Evolutionary conservation across 2,888 invertebrate genomes (phyloP), one percentile per base, ranked within the genome.

Genomic region (Actias luna): DNA sequence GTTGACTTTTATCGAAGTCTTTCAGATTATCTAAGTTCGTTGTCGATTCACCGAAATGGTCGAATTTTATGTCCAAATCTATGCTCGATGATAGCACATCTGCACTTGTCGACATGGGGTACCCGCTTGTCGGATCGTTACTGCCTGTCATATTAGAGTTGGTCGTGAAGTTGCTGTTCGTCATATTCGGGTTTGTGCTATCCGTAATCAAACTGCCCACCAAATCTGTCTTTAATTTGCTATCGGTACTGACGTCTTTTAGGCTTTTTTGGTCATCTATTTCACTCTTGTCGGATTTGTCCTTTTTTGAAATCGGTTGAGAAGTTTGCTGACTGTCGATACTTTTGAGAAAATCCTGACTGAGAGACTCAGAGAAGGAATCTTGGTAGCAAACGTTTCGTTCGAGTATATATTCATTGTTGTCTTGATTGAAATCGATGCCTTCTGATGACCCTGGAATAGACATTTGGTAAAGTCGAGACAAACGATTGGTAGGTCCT

Each of bases 21-120:
- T 82, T 86, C 3, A 81, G 64, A 31, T 84, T 82, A 18, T 90
- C 91, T 29, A 88, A 65, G 71, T 87, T 87, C 0, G 85, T 83
- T 0, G 84, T 83, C 0, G 90, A 89, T 70, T 94, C 93, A 0
- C 94, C 94, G 68, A 94, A 94, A 76, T 94, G 94, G 73, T 94
- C 94, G 67, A 94, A 94, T 71, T 94, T 94, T 79, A 94, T 94
- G 71, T 94, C 94, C 60, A 94, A 82, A 74, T 92, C 91, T 57
- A 88, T 84, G 63, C 92, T 93, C 0, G 89, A 85, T 0, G 87
- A 88, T 27, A 87, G 55, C 0, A 87, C 67, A 22, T 88, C 93
- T 0, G 84, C 91, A 29, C 92, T 92, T 58, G 85, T 90, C 0
- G 92, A 80, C 89, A 91, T 89, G 0, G 92, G 92, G 35, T 92